Evolutionary conservation across 2,113 vertebrate genomes (phyloP).

Genomic region (Protobothrops mucrosquamatus): DNA sequence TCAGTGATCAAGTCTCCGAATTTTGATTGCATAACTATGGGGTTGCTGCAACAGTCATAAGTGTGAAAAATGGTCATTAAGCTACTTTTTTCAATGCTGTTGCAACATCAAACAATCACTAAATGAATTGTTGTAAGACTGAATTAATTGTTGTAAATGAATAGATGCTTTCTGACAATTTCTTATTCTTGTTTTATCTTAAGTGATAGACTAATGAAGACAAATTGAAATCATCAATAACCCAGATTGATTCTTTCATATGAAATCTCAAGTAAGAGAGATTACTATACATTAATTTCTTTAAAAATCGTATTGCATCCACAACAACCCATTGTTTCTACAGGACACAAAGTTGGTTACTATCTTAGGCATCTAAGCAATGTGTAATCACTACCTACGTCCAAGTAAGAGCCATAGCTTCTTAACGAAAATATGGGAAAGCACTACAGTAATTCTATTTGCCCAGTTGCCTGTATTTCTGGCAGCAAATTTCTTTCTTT

Average conservation of each 20-base stretch:
- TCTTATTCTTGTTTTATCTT: conserved; percentile 3
- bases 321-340: background rate
- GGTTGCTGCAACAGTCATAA: too few relatives aligned
- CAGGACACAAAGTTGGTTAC: background rate
- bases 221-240: background rate
- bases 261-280: background rate
- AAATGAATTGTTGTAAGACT: too few relatives aligned
- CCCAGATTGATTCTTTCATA: background rate
- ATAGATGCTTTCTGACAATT: background rate
- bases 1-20: too few relatives aligned
- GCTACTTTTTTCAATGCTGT: too few relatives aligned
- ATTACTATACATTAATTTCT: accelerated
- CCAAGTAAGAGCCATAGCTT: background rate
- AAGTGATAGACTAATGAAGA: background rate
- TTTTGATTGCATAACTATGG: too few relatives aligned
- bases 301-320: background rate
- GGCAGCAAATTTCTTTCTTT: background rate
- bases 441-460: background rate
- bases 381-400: conserved; percentile 17
- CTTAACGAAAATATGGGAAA: conserved; percentile 13
- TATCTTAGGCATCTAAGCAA: background rate
- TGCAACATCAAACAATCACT: too few relatives aligned
- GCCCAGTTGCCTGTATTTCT: background rate
- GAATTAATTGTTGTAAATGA: background rate
- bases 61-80: too few relatives aligned